Base-by-base conservation (phyloP, 1,140 invertebrate species). In the Charaxes varanes region DNA sequence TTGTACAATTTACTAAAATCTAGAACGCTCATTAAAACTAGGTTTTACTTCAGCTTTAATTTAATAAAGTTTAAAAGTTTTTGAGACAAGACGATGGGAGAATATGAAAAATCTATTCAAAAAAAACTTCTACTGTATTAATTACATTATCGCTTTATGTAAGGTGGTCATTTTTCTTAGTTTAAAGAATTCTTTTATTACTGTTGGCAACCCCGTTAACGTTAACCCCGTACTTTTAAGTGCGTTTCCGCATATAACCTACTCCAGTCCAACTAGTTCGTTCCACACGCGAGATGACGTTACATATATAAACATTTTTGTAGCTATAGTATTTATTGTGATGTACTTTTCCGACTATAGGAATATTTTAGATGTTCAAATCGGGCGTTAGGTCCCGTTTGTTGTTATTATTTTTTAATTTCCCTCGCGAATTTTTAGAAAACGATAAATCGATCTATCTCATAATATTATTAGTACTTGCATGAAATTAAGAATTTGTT, bases 271-370 rank as follows among this genome's bases (percentile, higher is more conserved):
- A 37, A 11, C 35, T 37, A 27, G 15, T 37, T 28, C 35, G 23
- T 19, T 13, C 24, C 23, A 37, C 34, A 17, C 19, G 34, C 26
- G 36, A 6, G 7, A 7, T 13, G 37, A 15, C 37, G 27, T 21
- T 22, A 31, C 12, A n/a, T 15, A 27, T 11, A 19, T 8, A 18
- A 27, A 37, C 21, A 13, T 13, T 22, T 28, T 56, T 37, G 50
- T 76, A 76, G 66, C 54, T 59, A 59, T 71, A 72, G 54, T 72
- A 72, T 72, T 76, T 72, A 76, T 76, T 72, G 62, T 71, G 57
- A 68, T 67, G 56, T 63, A 69, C 53, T 67, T 62, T 69, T 51
- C n/a, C 51, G 41, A 47, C 42, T 63, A 41, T 57, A 60, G 52
- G 30, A 50, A 62, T 53, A 50, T 55, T 56, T 47, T 62, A 64